Base-by-base conservation (phyloP, 2,797 vertebrate genomes). In the Phaenicophaeus curvirostris region DNA sequence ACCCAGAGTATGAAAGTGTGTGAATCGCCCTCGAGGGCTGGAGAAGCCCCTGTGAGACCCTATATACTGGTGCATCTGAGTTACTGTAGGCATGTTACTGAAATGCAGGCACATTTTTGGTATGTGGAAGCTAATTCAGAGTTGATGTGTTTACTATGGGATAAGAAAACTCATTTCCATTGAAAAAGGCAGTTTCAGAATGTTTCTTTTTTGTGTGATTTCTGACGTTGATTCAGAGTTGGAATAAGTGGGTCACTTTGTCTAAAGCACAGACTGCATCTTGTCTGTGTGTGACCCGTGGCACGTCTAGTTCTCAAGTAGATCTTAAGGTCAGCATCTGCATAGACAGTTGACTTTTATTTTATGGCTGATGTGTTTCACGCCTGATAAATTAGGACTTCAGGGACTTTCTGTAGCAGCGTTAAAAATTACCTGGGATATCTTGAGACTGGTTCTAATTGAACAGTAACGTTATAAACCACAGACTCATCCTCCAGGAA, bases 21-120 rank as follows among this genome's bases (percentile, higher is more conserved):
- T 19, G 65, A 11, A 8, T 55, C 20, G 12, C 48, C 23, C n/a
- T 58, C 2, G 8, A 9, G 27, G 25, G n/a, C 6, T 6, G 15
- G 83, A 77, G 79, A 24, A 63, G 23, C 28, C 28, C 5, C 0
- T 2, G 8, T n/a, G 44, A 31, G 28, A 30, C 15, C 13, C 27
- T 1, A 0, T 4, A 0, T 6, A 5, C 31, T 13, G 35, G 2
- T 24, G 71, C 31, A 55, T 20, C 12, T 8, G 21, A 39, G 21
- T 33, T 75, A 44, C 0, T 1, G 21, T 54, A 9, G 46, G 14
- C 31, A 6, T 2, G 4, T 30, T 33, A 5, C 41, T 33, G 83
- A 62, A 71, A 37, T 23, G 67, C 23, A 7, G 50, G 30, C 30
- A 7, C 9, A 0, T 19, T 72, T 65, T 59, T 58, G 46, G 20